Base-by-base conservation (phyloP, 2,888 invertebrate genomes). In the Melikaiella ostensackeni region DNA sequence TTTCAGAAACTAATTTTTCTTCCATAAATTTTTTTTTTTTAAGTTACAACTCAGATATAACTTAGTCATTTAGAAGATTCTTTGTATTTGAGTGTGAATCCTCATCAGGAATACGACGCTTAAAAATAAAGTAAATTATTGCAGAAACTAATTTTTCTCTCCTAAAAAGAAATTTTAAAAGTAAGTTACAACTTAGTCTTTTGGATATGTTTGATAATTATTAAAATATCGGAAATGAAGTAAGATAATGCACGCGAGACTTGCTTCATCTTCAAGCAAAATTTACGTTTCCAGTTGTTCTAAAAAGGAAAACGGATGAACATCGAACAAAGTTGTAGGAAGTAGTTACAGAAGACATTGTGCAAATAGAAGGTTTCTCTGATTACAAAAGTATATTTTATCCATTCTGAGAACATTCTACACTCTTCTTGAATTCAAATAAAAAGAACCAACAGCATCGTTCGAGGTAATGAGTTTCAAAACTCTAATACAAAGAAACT, bases 321-420 rank as follows among this genome's bases (percentile, higher is more conserved):
- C 21, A 59, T 21, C 16, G 16, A 55, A 7, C 11, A 27, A 59
- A 59, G 27, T 59, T 59, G 1, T 27, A 59, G 16, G 7, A 59
- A 27, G 27, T 27, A 59, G 59, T 27, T 59, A 13, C 6, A 59
- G 27, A 59, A 27, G 5, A 24, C 27, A 59, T 13, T 59, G 6
- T 59, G 6, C 27, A 59, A 59, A 59, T 59, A 59, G 24, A 59
- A 27, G 27, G 24, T 59, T 24, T 16, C 13, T 59, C 59, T 59
- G 59, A 59, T 59, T 59, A 27, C 59, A 59, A 59, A 59, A 59
- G 27, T 24, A 24, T 59, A 27, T 59, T 59, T 59, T 59, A 59
- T 24, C 13, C 3, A 27, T 59, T 27, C 16, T 27, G 2, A 16
- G 16, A 59, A 59, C 27, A 27, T 59, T 59, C 1, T 59, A 59